Percentiles rank a stretch among this genome's conserved stretches.
These are phyloP conservation scores for Menidia menidia DNA, from an alignment of 2,797 vertebrate species.

Conservation along the genomic window DNA sequence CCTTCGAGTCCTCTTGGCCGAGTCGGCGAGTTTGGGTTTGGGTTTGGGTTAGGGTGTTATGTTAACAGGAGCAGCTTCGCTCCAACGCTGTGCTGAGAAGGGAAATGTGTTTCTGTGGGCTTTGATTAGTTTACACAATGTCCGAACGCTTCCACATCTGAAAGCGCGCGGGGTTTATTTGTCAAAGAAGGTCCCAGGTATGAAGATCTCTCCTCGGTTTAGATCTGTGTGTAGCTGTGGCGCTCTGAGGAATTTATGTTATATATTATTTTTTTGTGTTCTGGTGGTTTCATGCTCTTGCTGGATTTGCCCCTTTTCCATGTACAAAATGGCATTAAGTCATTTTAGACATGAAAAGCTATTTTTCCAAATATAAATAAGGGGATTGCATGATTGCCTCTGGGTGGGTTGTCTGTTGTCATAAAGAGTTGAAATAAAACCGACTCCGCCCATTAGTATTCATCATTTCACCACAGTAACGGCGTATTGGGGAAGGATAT, in stretches of 20 bases:
- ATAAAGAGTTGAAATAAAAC: background rate
- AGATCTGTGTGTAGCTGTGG: background rate
- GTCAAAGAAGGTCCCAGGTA: background rate
- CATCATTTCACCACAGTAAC: background rate
- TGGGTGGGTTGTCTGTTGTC: background rate
- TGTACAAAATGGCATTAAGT: too few relatives aligned
- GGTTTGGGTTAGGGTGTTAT: constrained; percentile 31
- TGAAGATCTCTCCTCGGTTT: too few relatives aligned
- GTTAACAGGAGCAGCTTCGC: constrained; percentile 41
- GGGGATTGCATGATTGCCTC: background rate
- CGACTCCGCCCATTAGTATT: background rate
- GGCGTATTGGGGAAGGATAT: background rate
- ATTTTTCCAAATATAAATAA: too few relatives aligned
- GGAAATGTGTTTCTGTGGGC: constrained; percentile 25
- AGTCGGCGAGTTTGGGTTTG: constrained; percentile 12
- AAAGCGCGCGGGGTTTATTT: background rate
- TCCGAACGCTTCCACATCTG: constrained; percentile 1
- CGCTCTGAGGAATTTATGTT: background rate
- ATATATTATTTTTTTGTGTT: background rate
- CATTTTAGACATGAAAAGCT: too few relatives aligned
- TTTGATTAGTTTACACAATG: constrained; percentile 12
- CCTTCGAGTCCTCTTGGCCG: constrained; percentile 18
- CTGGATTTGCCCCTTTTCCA: too few relatives aligned
- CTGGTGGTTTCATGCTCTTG: background rate
- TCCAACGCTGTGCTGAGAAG: constrained; percentile 10